Percentiles rank a stretch among this genome's conserved stretches.
These are phyloP conservation scores for Cathartes aura DNA, from an alignment of 2,113 vertebrate species.

Conservation along the genomic window DNA sequence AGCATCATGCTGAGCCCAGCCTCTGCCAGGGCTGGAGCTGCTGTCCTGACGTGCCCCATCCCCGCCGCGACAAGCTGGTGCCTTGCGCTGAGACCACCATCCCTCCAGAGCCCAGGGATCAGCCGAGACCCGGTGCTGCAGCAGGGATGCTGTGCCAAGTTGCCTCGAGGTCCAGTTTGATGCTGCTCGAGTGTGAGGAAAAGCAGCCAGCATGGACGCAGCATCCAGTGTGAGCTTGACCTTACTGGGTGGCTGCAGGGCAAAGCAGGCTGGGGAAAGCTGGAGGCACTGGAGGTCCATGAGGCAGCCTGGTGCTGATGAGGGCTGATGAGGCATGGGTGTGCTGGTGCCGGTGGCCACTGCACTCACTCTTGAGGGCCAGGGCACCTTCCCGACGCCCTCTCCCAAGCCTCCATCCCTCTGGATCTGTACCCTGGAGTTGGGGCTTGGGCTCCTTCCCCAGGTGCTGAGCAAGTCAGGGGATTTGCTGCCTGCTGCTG, in stretches of 20 bases:
- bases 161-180: not conserved
- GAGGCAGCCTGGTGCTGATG: not conserved
- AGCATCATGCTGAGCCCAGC: not conserved
- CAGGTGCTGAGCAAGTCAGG: fast-evolving
- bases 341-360: fast-evolving
- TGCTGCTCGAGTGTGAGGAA: not conserved
- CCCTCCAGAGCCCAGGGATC: not conserved
- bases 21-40: not conserved
- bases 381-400: not conserved
- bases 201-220: not conserved
- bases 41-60: not conserved
- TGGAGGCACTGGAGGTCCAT: not conserved
- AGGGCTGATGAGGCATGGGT: fast-evolving
- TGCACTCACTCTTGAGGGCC: not conserved
- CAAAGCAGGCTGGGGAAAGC: not conserved
- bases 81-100: fast-evolving
- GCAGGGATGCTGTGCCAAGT: not conserved
- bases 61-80: fast-evolving
- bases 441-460: not conserved
- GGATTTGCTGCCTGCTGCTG: not conserved
- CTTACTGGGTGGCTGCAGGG: not conserved
- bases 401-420: not conserved
- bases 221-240: not conserved
- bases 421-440: not conserved
- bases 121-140: not conserved